Evolutionary conservation across 2,113 vertebrate genomes (phyloP), one percentile per base, ranked within the genome.

Genomic region (Fukomys damarensis): DNA sequence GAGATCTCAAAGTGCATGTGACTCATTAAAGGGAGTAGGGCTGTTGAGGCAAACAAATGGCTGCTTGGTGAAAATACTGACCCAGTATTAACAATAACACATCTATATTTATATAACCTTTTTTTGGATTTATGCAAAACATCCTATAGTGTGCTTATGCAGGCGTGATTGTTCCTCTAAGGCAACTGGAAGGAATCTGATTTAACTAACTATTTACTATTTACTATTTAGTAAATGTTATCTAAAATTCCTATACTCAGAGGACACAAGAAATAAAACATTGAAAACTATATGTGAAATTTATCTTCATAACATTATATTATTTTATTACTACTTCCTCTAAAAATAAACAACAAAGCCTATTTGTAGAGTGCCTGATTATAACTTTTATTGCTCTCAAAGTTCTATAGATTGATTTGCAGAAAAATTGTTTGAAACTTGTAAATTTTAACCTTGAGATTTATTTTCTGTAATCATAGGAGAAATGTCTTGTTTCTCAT

Each of bases 1-100:
- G 0, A 26, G 2, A 7, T 16, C 28, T 35, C 68, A 35, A 2
- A 38, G 7, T 28, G 30, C 4, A 1, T n/a, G 17, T n/a, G 11
- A 86, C 12, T 72, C 17, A 49, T 17, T 24, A 30, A 72, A 49
- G 1, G 52, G 22, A 1, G 10, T 2, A 5, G 41, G 30, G 5
- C 5, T 26, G 30, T 26, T 17, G 41, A 1, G 7, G 70, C 11
- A 61, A 74, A 74, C 6, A 63, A 54, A 83, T 35, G 52, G 46
- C 38, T 76, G 41, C 13, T 20, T 49, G 24, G n/a, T 28, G 66
- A 52, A 68, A 89, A 17, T 1, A 5, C 19, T 77, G 14, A 20
- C 9, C 30, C 28, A 28, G 14, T 35, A 66, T 2, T 56, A 28
- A 35, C 41, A 20, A 20, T 20, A 70, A 35, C 17, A 38, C 17